Conservation (phyloP, 2,113 vertebrate species). For the Physeter macrocephalus region DNA sequence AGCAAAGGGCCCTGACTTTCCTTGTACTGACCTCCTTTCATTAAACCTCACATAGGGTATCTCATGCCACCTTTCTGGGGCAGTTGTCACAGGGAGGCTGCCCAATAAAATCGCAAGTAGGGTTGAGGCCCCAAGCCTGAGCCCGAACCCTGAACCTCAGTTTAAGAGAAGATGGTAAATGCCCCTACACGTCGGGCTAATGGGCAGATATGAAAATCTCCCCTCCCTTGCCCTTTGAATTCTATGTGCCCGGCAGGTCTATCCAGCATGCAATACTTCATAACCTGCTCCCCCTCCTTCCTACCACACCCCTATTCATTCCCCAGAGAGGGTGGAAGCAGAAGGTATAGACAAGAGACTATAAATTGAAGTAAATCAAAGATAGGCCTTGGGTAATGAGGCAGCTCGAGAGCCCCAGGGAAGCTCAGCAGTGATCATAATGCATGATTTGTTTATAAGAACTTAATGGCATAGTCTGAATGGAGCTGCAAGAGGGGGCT, state of each 20-base stretch:
- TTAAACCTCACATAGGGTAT: neutral
- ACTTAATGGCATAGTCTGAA: neutral
- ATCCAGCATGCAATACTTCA: neutral
- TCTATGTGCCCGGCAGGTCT: neutral
- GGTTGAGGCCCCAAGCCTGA: neutral
- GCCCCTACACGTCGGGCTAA: neutral
- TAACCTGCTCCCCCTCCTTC: neutral
- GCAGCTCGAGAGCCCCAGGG: neutral
- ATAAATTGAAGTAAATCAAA: neutral
- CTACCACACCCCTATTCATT: neutral
- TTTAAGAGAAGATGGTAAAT: neutral
- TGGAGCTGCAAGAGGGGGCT: neutral
- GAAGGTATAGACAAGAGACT: neutral
- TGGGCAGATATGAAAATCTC: neutral
- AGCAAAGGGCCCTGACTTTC: neutral
- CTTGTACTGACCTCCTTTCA: neutral
- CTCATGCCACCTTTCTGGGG: neutral
- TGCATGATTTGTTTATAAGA: neutral
- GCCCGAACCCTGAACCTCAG: neutral
- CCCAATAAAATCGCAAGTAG: neutral
- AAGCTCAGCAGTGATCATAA: neutral
- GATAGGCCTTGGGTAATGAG: neutral
- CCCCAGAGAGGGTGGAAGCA: neutral
- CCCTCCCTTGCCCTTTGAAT: neutral
- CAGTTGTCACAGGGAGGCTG: rapidly evolving